Evolutionary conservation across 2,797 vertebrate species (phyloP), one percentile per base, ranked within the genome.

Genomic region (Choloepus didactylus): DNA sequence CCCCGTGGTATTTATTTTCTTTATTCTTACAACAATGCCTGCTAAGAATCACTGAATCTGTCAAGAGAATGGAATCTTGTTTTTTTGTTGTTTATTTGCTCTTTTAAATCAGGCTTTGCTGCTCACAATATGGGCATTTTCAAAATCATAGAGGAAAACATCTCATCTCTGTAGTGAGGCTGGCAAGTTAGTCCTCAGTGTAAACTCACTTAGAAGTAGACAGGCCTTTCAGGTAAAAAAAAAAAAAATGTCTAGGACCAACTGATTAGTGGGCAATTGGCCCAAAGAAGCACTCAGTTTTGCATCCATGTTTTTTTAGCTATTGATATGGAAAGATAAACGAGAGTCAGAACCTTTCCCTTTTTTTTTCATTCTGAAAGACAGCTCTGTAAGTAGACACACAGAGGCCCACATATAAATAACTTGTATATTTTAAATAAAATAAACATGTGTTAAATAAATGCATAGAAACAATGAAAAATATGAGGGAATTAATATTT

Each of bases 381-480:
- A 86, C 4, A 64, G 15, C 12, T 88, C 11, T 83, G 2, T 72
- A 77, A 35, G 80, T 82, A 87, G 60, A 95, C 38, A 69, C 25
- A 76, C 11, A 85, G 56, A 60, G 23, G 2, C 49, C 15, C 16
- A 72, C 14, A 85, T 54, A 54, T 25, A 86, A 90, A 76, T 79
- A 94, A 77, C 15, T 85, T 66, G 23, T 49, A 66, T 44, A 62
- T 46, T 84, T 82, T 77, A 21, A 97, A 54, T 60, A 86, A 94
- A 83, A 93, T 69, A 90, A 90, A 90, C 67, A 54, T 38, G 35
- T 35, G 76, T 85, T 72, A 76, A 82, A 35, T 67, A 89, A 95
- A 67, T 86, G 35, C 4, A 14, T 15, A 92, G 44, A 67, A 95
- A 90, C 12, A 80, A 49, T 70, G 1, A 91, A 66, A 94, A 93